Evolutionary conservation across 1,140 invertebrate species (phyloP).

Genomic region (Bombus cullumanus): DNA sequence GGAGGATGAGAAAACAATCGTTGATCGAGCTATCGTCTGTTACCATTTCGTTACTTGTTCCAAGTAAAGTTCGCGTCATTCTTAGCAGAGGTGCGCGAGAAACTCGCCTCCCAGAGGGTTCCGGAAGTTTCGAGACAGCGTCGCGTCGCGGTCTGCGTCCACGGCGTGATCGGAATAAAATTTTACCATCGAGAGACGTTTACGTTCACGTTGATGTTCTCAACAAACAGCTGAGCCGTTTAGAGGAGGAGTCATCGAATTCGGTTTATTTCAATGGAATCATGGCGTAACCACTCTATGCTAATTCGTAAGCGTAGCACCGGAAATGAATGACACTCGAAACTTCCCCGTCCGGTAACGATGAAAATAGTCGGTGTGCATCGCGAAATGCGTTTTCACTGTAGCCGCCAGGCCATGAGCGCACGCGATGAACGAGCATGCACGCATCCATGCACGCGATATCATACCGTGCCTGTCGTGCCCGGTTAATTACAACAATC

Average conservation of each 20-base stretch:
- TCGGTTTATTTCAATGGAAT: neutral
- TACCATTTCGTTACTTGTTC: neutral
- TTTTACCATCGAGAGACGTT: neutral
- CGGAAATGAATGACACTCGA: conserved; percentile 19
- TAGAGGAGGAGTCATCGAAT: neutral
- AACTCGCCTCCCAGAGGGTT: neutral
- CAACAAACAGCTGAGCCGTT: neutral
- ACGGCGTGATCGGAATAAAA: neutral
- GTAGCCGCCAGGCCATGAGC: conserved; percentile 5
- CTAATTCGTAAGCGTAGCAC: neutral
- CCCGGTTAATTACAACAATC: conserved; percentile 69
- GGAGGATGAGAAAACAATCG: neutral
- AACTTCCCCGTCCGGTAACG: conserved; percentile 15
- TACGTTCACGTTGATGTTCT: neutral
- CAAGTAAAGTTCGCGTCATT: neutral
- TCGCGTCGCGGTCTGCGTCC: neutral
- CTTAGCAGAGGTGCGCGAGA: neutral
- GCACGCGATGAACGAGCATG: conserved; percentile 39
- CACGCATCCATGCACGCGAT: conserved; percentile 50
- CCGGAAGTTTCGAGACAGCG: neutral
- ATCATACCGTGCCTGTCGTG: conserved; percentile 48
- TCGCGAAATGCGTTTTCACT: conserved; percentile 37
- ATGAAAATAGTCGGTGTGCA: conserved; percentile 12
- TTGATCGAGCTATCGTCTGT: too few species aligned
- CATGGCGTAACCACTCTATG: neutral